A percentile compares a stretch with the other conserved stretches of the same genome.
Conservation (phyloP, 2,888 invertebrate genomes). For the Steinernema carpocapsae region DNA sequence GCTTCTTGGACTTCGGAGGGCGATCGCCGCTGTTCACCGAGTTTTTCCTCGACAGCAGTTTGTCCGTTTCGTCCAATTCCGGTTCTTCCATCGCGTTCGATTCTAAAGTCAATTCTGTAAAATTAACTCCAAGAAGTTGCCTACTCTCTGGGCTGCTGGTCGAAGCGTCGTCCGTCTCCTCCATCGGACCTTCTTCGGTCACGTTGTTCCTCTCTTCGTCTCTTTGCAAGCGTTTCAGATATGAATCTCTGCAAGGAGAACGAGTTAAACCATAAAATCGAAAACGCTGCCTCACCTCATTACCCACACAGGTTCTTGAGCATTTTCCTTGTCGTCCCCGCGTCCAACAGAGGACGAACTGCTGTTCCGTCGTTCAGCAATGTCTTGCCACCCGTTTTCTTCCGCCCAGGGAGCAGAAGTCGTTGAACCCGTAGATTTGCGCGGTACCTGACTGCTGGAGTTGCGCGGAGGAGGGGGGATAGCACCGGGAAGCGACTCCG, state of each 20-base stretch:
- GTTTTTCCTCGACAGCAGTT: constrained; percentile 69
- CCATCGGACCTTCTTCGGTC: constrained; percentile 31
- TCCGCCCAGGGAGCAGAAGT: constrained; percentile 1
- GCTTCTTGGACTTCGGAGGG: constrained; percentile 76
- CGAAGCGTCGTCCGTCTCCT: constrained; percentile 29
- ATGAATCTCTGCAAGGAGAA: constrained; percentile 55
- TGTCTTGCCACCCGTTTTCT: constrained; percentile 29
- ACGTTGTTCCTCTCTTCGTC: constrained; percentile 52
- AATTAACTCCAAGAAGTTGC: background rate
- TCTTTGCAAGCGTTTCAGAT: constrained; percentile 62
- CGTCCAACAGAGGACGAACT: constrained; percentile 17
- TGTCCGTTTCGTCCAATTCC: constrained; percentile 84
- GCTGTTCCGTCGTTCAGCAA: constrained; percentile 11
- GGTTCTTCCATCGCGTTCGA: constrained; percentile 44
- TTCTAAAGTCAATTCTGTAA: background rate
- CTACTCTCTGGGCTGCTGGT: constrained; percentile 18
- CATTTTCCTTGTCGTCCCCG: constrained; percentile 41
- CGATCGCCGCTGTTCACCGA: constrained; percentile 42
- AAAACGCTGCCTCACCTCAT: constrained; percentile 44
- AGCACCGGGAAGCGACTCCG: background rate
- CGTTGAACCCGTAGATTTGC: constrained; percentile 4
- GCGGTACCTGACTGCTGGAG: background rate
- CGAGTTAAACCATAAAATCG: background rate
- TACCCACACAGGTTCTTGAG: constrained; percentile 64
- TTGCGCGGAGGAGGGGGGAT: constrained; percentile 27